These are phyloP conservation scores for Idaea biselata DNA, from an alignment of 2,888 invertebrate species.

Conservation along the genomic window DNA sequence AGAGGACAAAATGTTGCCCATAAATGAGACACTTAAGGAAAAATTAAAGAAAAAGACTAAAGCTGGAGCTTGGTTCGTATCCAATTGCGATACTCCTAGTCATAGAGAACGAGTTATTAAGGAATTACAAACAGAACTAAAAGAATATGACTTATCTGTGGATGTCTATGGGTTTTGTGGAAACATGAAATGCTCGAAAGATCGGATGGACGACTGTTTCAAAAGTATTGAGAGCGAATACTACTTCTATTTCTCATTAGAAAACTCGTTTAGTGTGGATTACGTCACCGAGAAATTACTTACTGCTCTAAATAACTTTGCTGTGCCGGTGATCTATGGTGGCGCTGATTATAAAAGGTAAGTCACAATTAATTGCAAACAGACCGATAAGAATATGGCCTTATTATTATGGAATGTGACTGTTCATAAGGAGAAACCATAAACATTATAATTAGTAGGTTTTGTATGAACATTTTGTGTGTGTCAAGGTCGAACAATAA, in stretches of 20 bases:
- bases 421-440: neutral
- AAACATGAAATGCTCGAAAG: conserved; percentile 27
- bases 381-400: neutral
- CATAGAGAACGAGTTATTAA: conserved; percentile 25
- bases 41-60: conserved; percentile 34
- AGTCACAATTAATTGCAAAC: neutral
- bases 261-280: conserved; percentile 48
- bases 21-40: conserved; percentile 31
- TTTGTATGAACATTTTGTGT: neutral
- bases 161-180: conserved; percentile 49
- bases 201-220: conserved; percentile 25
- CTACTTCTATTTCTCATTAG: conserved; percentile 54
- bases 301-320: conserved; percentile 68
- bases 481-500: neutral
- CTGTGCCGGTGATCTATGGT: conserved; percentile 83
- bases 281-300: conserved; percentile 55
- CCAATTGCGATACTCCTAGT: conserved; percentile 36
- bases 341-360: conserved; percentile 78
- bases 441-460: neutral
- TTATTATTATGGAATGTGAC: neutral
- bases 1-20: conserved; percentile 38
- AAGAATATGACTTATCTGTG: conserved; percentile 32
- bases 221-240: conserved; percentile 38
- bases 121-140: conserved; percentile 27
- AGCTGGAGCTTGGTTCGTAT: conserved; percentile 45